Evolutionary conservation across 1,140 invertebrate species (phyloP).

Genomic region (Drosophila seguyi): DNA sequence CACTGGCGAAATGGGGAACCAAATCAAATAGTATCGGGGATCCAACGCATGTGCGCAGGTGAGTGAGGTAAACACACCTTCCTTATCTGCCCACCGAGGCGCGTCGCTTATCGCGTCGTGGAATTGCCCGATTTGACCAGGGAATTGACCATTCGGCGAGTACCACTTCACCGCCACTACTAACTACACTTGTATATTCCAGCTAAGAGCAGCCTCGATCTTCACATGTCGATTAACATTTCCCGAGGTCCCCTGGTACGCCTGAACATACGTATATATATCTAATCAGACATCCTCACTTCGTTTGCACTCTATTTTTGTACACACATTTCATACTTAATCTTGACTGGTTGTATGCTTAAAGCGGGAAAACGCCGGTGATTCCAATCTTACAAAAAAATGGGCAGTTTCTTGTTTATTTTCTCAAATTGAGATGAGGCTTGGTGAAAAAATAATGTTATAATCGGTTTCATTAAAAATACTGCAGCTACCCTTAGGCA

Average conservation of each 20-base stretch:
- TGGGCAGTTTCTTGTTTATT: neutral
- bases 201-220: slow-evolving; percentile 2
- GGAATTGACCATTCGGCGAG: slow-evolving; percentile 36
- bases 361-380: neutral
- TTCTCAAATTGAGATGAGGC: neutral
- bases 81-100: slow-evolving; percentile 41
- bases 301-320: slow-evolving; percentile 21
- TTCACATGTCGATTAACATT: slow-evolving; percentile 23
- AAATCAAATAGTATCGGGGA: slow-evolving; percentile 17
- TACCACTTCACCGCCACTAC: slow-evolving; percentile 11
- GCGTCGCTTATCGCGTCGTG: slow-evolving; percentile 42
- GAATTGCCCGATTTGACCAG: slow-evolving; percentile 47
- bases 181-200: neutral
- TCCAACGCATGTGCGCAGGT: slow-evolving; percentile 33
- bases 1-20: slow-evolving; percentile 37
- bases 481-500: neutral
- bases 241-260: slow-evolving; percentile 15
- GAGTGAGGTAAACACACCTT: slow-evolving; percentile 37
- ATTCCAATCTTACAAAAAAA: neutral
- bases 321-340: slow-evolving; percentile 3
- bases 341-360: neutral
- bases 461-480: neutral
- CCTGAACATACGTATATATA: neutral
- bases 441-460: neutral
- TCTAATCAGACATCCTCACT: slow-evolving; percentile 25